Conservation (phyloP, 2,797 vertebrate species). For the Coluber constrictor region DNA sequence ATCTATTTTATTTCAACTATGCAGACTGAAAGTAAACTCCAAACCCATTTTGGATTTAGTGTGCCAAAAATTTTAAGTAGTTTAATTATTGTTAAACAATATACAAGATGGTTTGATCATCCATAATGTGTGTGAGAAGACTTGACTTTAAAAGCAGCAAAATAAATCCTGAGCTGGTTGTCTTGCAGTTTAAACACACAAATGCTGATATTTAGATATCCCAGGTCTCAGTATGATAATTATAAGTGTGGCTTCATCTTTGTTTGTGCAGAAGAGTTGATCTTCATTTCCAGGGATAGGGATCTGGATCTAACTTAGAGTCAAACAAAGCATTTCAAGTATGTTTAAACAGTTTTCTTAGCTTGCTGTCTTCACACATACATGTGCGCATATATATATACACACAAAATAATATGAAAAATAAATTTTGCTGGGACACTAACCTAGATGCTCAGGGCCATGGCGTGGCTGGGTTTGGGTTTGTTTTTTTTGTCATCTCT, state of each 20-base stretch:
- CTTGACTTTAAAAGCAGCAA: neutral
- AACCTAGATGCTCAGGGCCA: neutral
- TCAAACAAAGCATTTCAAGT: neutral
- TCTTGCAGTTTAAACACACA: neutral
- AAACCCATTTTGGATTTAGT: neutral
- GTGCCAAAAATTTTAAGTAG: neutral
- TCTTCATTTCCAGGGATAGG: neutral
- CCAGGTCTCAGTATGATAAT: neutral
- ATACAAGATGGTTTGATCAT: neutral
- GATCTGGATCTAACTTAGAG: neutral
- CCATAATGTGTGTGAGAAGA: neutral
- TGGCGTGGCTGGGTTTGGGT: neutral
- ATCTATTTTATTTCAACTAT: constrained; percentile 6
- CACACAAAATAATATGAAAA: neutral
- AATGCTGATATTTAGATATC: neutral
- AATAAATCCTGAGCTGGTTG: neutral
- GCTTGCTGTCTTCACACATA: neutral
- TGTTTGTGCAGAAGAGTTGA: neutral
- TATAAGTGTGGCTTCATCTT: neutral
- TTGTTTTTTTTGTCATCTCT: neutral
- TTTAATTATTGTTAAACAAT: neutral
- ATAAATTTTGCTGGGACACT: neutral
- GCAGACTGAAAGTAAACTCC: constrained; percentile 24
- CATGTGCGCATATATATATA: neutral
- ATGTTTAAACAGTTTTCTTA: neutral